Percentiles rank a stretch among this genome's conserved stretches.
Conservation (phyloP, 2,113 vertebrate species). For the Oenanthe melanoleuca region DNA sequence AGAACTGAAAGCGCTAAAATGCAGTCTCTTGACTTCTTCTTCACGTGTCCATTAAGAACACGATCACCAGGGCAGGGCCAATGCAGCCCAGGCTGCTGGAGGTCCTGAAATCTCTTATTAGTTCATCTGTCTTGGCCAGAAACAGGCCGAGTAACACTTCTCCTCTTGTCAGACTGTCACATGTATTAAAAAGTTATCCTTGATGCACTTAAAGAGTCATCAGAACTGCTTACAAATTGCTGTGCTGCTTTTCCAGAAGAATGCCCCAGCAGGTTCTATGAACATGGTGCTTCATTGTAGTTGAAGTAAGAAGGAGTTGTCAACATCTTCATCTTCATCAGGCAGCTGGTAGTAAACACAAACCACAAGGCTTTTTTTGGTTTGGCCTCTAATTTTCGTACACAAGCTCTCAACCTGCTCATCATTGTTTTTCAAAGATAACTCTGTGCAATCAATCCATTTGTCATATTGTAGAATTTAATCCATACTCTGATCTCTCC, state of each 20-base stretch:
- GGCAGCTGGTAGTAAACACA: background rate
- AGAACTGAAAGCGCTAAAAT: background rate
- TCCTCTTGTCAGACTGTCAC: background rate
- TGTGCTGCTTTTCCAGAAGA: background rate
- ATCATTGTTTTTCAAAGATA: background rate
- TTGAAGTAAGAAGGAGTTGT: background rate
- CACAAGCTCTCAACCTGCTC: background rate
- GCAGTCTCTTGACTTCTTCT: background rate
- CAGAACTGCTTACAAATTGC: background rate
- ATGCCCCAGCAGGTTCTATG: background rate
- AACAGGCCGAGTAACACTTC: background rate
- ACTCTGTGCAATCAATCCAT: background rate
- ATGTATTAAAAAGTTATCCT: background rate
- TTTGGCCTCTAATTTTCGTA: background rate
- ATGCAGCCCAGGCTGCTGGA: background rate
- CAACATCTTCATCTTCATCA: background rate
- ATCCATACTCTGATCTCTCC: background rate
- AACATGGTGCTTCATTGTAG: background rate
- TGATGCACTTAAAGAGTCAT: background rate
- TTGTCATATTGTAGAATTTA: background rate
- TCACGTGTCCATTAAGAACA: background rate
- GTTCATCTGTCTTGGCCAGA: background rate
- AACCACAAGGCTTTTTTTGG: background rate
- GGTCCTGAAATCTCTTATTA: background rate
- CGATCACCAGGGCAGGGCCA: background rate